phyloP scores from a whole-genome alignment of 2,888 invertebrate species.

The Drosophila parthenogenetica region DNA sequence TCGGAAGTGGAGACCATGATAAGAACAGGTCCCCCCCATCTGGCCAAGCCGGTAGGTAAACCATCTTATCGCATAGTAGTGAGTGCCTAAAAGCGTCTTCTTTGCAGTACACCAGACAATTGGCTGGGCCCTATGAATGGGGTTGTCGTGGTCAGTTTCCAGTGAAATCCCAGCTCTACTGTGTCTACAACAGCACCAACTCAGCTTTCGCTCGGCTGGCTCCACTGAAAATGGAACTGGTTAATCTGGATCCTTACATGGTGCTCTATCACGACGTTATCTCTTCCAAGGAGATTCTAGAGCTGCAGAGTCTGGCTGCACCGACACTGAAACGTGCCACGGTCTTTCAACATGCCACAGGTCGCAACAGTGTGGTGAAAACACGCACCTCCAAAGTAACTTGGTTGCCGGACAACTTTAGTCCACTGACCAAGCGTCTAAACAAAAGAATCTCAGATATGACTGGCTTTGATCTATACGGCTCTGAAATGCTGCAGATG shows the following conservation, averaged over 20 bases:
- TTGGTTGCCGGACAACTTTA: slow-evolving; percentile 73
- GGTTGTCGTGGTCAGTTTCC: slow-evolving; percentile 78
- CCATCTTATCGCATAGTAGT: slow-evolving; percentile 1
- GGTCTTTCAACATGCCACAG: slow-evolving; percentile 53
- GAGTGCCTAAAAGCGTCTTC: neutral
- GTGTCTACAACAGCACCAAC: slow-evolving; percentile 79
- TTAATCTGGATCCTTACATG: slow-evolving; percentile 78
- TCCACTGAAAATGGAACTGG: slow-evolving; percentile 81
- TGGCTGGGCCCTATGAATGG: slow-evolving; percentile 38
- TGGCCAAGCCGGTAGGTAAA: slow-evolving; percentile 34
- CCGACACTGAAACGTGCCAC: slow-evolving; percentile 74
- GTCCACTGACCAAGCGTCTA: slow-evolving; percentile 52
- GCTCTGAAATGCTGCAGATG: slow-evolving; percentile 80
- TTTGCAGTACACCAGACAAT: slow-evolving; percentile 10
- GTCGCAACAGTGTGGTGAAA: slow-evolving; percentile 43
- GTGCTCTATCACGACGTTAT: slow-evolving; percentile 80
- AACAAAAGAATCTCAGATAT: slow-evolving; percentile 78
- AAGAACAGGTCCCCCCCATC: slow-evolving; percentile 43
- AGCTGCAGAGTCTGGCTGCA: slow-evolving; percentile 65
- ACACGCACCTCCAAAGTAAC: slow-evolving; percentile 80
- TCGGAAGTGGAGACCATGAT: slow-evolving; percentile 64
- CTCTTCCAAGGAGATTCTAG: slow-evolving; percentile 68
- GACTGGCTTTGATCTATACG: slow-evolving; percentile 74
- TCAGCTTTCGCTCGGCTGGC: slow-evolving; percentile 75
- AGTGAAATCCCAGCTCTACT: slow-evolving; percentile 54